Evolutionary conservation across 2,888 invertebrate genomes (phyloP), one percentile per base, ranked within the genome.

Genomic region (Pyralis farinalis): DNA sequence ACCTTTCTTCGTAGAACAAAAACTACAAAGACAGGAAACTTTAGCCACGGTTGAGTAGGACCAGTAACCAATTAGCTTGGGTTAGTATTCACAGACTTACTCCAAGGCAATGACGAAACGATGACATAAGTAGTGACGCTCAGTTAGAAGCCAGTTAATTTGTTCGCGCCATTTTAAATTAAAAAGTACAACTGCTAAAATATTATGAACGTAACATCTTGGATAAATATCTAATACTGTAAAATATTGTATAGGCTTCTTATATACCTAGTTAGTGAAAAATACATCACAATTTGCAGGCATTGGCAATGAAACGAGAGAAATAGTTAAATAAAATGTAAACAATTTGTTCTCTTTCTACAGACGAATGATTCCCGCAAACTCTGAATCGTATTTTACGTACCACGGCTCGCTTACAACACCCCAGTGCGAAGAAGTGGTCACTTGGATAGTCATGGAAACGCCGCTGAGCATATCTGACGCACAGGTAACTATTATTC

Each of bases 351-450:
- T 16, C 16, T 42, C 20, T 43, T 21, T 29, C 28, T 43, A 1
- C 63, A 86, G 87, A 12, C 76, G 85, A 0, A 77, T 94, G 37
- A 60, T 95, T 40, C 94, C 95, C 2, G 83, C 89, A 16, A 79
- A 92, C 41, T 81, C 88, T 20, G 90, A 90, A 25, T 84, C 85
- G 0, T 93, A 90, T 70, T 95, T 91, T 75, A 91, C 93, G 16
- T 95, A 95, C 69, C 85, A 91, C 20, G 95, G 95, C 3, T 95
- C 95, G 0, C 79, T 95, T 52, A 95, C 95, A 7, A 95, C 95
- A 0, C 95, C 95, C 1, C 70, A 70, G 33, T 95, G 95, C 60
- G 89, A 91, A 31, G 95, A 95, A 68, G 89, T 90, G 0, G 94
- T 95, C 32, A 91, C 92, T 1, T 95, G 95, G 94, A 93, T 94